Base-by-base conservation (phyloP, 2,888 invertebrate species). In the Netelia melanura region DNA sequence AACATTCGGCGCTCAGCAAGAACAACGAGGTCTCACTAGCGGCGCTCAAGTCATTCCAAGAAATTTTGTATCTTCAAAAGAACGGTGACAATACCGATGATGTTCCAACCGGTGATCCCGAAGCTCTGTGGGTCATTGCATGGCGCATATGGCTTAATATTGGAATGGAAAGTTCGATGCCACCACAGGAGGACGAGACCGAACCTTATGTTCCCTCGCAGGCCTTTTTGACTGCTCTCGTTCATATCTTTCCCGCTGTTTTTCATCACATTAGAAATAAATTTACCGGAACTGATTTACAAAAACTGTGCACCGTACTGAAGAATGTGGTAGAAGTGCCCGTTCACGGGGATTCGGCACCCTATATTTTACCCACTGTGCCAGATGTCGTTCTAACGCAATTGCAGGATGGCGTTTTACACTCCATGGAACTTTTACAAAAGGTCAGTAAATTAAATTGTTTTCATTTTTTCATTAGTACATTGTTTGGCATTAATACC, bases 1-100 rank as follows among this genome's bases (percentile, higher is more conserved):
- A 98, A 90, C 97, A 98, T 93, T 97, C 98, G 17, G 98, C 99
- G 0, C 95, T 98, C 68, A 97, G 97, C 90, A 97, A 97, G 93
- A 99, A 98, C 93, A 98, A 98, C 81, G 99, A 99, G 95, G 98
- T 98, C 1, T 98, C 99, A 0, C 95, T 99, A 89, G 98, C 99
- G 1, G 99, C 99, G 0, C 94, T 99, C 8, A 99, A 99, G 94
- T 98, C 99, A 14, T 98, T 99, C 94, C 99, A 99, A 95, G 99
- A 99, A 94, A 98, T 99, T 89, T 95, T 99, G 88, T 96, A 97
- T 89, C 91, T 95, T 65, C 96, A 95, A 89, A 96, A 96, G 91
- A 95, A 94, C 88, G 90, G 90, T 64, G 93, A 95, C 81, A 93
- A 91, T 58, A 90, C 94, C 2, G 93, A 95, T 90, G 95, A 95